Evolutionary conservation across 2,888 invertebrate species (phyloP).

Genomic region (Drosophila gaucha): DNA sequence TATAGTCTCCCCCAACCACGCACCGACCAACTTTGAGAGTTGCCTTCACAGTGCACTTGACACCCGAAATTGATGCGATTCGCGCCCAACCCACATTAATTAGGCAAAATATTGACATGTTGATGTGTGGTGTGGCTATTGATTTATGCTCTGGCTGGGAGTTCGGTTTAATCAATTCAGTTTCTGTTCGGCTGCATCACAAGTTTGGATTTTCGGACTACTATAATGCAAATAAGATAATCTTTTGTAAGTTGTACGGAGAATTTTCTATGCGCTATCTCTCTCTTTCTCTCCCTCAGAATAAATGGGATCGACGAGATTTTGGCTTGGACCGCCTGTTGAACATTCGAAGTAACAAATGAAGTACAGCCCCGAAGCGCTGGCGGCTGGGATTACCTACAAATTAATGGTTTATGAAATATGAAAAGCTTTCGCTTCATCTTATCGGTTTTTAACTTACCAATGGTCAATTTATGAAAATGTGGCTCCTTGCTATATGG

Average conservation of each 20-base stretch:
- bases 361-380: constrained; percentile 56
- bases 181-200: constrained; percentile 7
- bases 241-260: neutral
- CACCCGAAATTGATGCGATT: constrained; percentile 73
- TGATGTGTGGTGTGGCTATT: constrained; percentile 60
- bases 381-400: constrained; percentile 29
- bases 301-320: neutral
- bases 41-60: constrained; percentile 63
- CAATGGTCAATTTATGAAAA: neutral
- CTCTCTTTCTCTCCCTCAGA: too few species aligned
- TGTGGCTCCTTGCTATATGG: neutral
- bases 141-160: constrained; percentile 57
- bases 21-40: constrained; percentile 47
- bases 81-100: constrained; percentile 67
- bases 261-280: neutral
- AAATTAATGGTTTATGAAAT: constrained; percentile 1
- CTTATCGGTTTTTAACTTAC: constrained; percentile 4
- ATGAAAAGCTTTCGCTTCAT: neutral
- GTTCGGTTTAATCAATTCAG: constrained; percentile 44
- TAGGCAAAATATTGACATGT: constrained; percentile 76
- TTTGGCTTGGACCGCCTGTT: neutral
- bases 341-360: constrained; percentile 44
- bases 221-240: neutral
- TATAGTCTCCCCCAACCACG: neutral
- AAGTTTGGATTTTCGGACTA: neutral